Conservation (phyloP, 2,888 invertebrate species). For the Cyclophora punctaria region DNA sequence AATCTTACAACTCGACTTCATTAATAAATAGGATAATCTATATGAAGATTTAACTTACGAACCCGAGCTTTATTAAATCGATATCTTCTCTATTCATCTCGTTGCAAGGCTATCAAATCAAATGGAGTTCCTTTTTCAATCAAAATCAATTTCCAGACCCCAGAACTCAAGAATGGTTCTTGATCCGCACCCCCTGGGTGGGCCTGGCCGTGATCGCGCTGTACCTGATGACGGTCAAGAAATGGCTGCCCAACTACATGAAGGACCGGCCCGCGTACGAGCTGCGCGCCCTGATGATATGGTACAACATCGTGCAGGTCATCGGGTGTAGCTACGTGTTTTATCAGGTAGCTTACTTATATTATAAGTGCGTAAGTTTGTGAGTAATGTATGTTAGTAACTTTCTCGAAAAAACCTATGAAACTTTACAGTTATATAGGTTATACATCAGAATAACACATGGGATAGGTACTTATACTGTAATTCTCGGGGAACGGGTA, state of each 20-base stretch:
- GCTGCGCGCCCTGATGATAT: conserved; percentile 75
- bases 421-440: too few species aligned
- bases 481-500: background rate
- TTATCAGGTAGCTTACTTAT: conserved; percentile 60
- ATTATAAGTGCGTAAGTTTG: too few species aligned
- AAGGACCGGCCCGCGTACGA: conserved; percentile 77
- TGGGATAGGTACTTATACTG: conserved; percentile 17
- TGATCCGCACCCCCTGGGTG: conserved; percentile 82
- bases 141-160: conserved; percentile 55
- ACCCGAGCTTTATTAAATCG: too few species aligned
- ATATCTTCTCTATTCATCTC: too few species aligned
- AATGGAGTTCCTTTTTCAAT: too few species aligned
- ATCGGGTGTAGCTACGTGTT: conserved; percentile 73
- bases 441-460: too few species aligned
- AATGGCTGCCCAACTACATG: conserved; percentile 83
- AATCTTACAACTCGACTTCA: too few species aligned
- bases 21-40: too few species aligned
- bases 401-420: too few species aligned
- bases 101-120: too few species aligned
- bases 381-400: too few species aligned
- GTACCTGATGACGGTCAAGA: conserved; percentile 80
- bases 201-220: conserved; percentile 70
- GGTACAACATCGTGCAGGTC: conserved; percentile 82
- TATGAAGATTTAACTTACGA: too few species aligned
- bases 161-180: conserved; percentile 79